Percentiles rank a stretch among this genome's conserved stretches.
Conservation (phyloP, 2,113 vertebrate genomes). For the Oxygymnocypris stewartii region DNA sequence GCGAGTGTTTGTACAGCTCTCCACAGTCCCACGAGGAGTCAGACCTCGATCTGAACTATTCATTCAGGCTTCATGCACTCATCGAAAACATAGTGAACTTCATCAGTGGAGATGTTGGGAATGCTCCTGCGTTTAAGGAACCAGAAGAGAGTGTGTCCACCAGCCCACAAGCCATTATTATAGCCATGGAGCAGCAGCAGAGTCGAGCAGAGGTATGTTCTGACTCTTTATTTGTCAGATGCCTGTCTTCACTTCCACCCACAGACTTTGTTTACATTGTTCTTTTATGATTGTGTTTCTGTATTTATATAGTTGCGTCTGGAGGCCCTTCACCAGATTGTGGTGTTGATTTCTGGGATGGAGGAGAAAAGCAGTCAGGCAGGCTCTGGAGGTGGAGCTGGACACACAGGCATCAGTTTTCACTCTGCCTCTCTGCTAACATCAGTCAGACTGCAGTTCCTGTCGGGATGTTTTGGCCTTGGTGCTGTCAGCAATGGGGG, state of each 20-base stretch:
- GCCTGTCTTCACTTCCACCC: neutral
- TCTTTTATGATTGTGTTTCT: slow-evolving; percentile 33
- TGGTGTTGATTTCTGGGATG: slow-evolving; percentile 94
- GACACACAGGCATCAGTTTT: slow-evolving; percentile 76
- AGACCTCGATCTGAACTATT: slow-evolving; percentile 84
- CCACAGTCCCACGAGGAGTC: slow-evolving; percentile 83
- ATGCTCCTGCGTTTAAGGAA: slow-evolving; percentile 89
- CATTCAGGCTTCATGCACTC: slow-evolving; percentile 85
- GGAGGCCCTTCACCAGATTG: slow-evolving; percentile 96
- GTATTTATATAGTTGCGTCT: slow-evolving; percentile 81
- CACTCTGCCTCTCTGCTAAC: slow-evolving; percentile 91
- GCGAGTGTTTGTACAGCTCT: slow-evolving; percentile 80
- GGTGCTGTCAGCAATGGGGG: slow-evolving; percentile 84
- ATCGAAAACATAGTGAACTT: slow-evolving; percentile 95
- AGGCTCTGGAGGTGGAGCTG: slow-evolving; percentile 59
- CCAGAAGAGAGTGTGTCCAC: slow-evolving; percentile 95
- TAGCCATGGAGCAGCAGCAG: slow-evolving; percentile 97
- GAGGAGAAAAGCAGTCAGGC: slow-evolving; percentile 89
- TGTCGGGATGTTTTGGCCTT: slow-evolving; percentile 95
- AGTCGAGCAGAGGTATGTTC: slow-evolving; percentile 85
- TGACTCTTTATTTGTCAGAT: neutral
- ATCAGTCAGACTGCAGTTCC: slow-evolving; percentile 93
- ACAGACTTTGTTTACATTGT: neutral
- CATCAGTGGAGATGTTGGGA: slow-evolving; percentile 91
- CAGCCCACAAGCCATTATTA: slow-evolving; percentile 87